Evolutionary conservation across 1,140 invertebrate genomes (phyloP).

Genomic region (Andricus grossulariae): DNA sequence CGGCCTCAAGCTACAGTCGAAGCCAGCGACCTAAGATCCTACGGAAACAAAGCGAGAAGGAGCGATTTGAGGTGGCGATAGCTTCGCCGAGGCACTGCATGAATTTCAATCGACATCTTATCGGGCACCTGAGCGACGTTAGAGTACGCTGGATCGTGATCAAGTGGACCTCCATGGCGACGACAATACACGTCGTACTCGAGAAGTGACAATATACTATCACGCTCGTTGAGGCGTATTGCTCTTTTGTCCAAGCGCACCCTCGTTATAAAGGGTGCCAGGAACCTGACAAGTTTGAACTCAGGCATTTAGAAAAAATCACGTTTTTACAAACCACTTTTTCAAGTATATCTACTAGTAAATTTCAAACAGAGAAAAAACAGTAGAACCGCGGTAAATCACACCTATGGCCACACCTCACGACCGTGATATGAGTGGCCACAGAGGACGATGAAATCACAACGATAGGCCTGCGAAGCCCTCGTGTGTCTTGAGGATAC

Average conservation of each 20-base stretch:
- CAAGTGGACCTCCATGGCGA: constrained; percentile 73
- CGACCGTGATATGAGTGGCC: no score
- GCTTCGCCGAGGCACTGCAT: constrained; percentile 62
- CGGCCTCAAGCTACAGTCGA: not conserved
- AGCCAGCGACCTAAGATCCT: constrained; percentile 51
- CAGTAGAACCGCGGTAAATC: no score
- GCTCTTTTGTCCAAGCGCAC: constrained; percentile 69
- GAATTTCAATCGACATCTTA: constrained; percentile 75
- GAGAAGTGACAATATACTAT: constrained; percentile 73
- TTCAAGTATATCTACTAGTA: not conserved
- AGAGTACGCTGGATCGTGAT: constrained; percentile 67
- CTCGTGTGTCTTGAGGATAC: no score
- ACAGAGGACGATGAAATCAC: no score
- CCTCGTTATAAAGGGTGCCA: constrained; percentile 58
- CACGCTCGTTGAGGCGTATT: constrained; percentile 69
- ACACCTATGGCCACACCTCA: no score
- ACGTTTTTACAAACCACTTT: constrained; percentile 11
- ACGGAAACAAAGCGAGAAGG: constrained; percentile 58
- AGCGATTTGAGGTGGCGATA: constrained; percentile 57
- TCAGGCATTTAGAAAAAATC: constrained; percentile 32
- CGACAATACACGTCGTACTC: constrained; percentile 70
- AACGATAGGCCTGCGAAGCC: no score
- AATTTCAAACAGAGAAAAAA: no score
- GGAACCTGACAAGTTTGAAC: constrained; percentile 62
- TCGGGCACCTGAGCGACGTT: constrained; percentile 61